Evolutionary conservation across 2,113 vertebrate genomes (phyloP), one percentile per base, ranked within the genome.

Genomic region (Emydocephalus ijimae): DNA sequence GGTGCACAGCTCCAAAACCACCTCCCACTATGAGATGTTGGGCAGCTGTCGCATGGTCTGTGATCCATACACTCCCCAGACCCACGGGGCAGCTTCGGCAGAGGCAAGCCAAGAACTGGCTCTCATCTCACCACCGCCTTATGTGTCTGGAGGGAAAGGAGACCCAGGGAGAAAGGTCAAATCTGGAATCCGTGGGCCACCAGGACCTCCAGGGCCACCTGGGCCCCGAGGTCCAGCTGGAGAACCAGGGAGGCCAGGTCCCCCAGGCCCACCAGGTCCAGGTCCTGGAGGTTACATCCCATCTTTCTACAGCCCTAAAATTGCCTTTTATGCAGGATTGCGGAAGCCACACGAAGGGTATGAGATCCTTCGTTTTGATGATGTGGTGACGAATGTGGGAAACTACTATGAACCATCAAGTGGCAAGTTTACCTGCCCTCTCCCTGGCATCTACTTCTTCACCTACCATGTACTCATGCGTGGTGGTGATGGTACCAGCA

Each of bases 391-490:
- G 96, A 99, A 99, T 94, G 98, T 99, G 45, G 99, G 99, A 87
- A 99, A 99, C 97, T 99, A 99, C 97, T 99, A 99, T 15, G 99
- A 99, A 95, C 98, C 99, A 43, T 98, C 98, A 92, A 99, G 98
- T 0, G 99, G 99, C 94, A 99, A 99, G 95, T 99, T 99, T 98
- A 99, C 99, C 95, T 99, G 99, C 96, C 98, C 99, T 7, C 97
- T 99, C 93, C 98, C 99, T 3, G 99, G 99, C 92, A 99, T 99
- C 96, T 99, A 99, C 97, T 99, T 98, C 98, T 99, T 99, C 97
- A 99, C 99, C 96, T 99, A 99, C 97, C 99, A 99, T 81, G 98
- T 99, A 95, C 98, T 99, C 69, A 99, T 99, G 99, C 98, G 98
- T 94, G 99, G 99, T n/a, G 99, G 99, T 23, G 98, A 99, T 3